These are phyloP conservation scores for Oceanodroma leucorhoa DNA, from an alignment of 2,797 vertebrate species.

Conservation along the genomic window DNA sequence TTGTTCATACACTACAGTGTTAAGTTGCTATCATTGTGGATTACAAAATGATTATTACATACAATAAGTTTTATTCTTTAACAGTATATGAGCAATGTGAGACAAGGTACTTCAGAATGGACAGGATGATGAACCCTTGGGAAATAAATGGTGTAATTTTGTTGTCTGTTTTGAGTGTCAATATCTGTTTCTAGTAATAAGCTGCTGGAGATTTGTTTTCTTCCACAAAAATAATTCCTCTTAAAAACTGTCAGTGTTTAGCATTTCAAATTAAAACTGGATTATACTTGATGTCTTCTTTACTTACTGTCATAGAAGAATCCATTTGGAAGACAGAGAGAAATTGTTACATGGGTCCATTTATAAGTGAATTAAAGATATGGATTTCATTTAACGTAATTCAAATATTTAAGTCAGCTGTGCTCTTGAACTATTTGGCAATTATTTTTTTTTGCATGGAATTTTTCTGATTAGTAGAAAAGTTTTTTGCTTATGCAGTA, in stretches of 20 bases:
- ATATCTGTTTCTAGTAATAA: background rate
- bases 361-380: background rate
- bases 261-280: background rate
- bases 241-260: background rate
- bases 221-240: background rate
- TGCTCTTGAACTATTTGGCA: background rate
- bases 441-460: background rate
- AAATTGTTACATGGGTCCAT: background rate
- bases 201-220: background rate
- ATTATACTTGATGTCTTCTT: background rate
- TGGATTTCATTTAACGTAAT: background rate
- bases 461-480: background rate
- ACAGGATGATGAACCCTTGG: background rate
- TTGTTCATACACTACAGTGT: background rate
- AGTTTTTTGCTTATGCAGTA: background rate
- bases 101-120: background rate
- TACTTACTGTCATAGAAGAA: background rate
- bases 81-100: background rate
- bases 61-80: background rate
- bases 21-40: background rate
- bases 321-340: background rate
- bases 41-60: background rate
- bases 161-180: background rate
- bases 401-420: background rate
- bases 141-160: background rate